These are phyloP conservation scores for Sporophila hypoxantha DNA, from an alignment of 2,113 vertebrate genomes.

Conservation along the genomic window DNA sequence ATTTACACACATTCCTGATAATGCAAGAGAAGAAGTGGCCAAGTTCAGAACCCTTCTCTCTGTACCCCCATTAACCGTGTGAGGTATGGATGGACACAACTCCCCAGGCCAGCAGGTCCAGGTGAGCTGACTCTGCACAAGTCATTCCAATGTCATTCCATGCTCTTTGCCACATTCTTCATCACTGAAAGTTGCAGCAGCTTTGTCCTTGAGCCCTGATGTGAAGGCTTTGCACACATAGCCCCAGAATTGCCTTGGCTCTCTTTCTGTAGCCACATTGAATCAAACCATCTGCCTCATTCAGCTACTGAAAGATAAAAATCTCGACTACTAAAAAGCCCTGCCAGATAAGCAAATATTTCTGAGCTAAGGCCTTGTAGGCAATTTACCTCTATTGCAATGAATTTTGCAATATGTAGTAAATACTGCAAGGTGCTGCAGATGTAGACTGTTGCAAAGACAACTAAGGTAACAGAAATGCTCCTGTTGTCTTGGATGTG, in stretches of 20 bases:
- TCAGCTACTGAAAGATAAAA: neutral
- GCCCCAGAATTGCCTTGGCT: neutral
- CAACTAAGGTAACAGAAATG: neutral
- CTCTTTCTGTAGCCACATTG: neutral
- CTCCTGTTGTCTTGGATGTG: neutral
- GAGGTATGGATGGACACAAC: neutral
- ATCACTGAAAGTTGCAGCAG: neutral
- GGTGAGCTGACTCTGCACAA: neutral
- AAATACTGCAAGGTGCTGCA: neutral
- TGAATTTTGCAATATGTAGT: neutral
- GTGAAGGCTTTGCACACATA: neutral
- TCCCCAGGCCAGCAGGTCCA: neutral
- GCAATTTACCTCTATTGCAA: neutral
- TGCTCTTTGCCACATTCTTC: neutral
- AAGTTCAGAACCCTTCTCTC: neutral
- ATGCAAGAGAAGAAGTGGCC: neutral
- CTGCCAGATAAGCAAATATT: neutral
- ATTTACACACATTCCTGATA: neutral
- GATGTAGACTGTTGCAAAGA: neutral
- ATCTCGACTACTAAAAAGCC: neutral
- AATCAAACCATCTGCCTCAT: neutral
- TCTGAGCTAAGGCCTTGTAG: neutral
- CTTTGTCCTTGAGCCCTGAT: neutral
- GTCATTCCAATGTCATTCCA: neutral
- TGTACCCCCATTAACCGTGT: accelerated